Percentiles rank a stretch among this genome's conserved stretches.
phyloP scores from a whole-genome alignment of 2,888 invertebrate species.

The Amphimallon solstitiale region DNA sequence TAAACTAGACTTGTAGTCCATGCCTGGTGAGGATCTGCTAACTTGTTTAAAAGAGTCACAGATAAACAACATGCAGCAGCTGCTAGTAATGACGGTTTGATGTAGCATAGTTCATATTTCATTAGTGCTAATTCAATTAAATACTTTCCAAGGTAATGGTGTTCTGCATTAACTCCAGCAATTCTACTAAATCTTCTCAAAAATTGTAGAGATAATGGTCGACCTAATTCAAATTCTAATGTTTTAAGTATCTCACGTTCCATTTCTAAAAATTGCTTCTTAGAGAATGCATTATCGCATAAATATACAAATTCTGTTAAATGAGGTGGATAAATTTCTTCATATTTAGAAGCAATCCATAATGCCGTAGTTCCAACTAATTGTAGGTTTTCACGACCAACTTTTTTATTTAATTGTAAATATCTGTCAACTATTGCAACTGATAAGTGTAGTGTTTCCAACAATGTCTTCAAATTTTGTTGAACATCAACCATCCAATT shows the following conservation, averaged over 20 bases:
- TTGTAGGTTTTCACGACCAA: conserved; percentile 70
- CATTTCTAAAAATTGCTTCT: conserved; percentile 81
- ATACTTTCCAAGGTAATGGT: conserved; percentile 80
- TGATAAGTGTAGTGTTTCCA: conserved; percentile 91
- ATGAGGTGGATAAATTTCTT: conserved; percentile 91
- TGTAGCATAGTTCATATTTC: conserved; percentile 81
- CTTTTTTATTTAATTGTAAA: conserved; percentile 72
- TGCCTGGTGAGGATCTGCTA: conserved; percentile 62
- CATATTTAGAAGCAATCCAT: conserved; percentile 93
- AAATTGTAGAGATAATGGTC: conserved; percentile 90
- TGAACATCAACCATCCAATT: conserved; percentile 97
- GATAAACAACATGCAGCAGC: conserved; percentile 84
- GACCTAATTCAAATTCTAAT: conserved; percentile 83
- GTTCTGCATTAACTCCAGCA: conserved; percentile 69
- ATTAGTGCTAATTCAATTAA: conserved; percentile 86
- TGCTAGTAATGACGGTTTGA: conserved; percentile 85
- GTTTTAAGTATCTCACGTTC: conserved; percentile 81
- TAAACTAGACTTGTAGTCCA: conserved; percentile 82
- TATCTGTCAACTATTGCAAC: conserved; percentile 91
- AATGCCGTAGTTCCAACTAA: conserved; percentile 90
- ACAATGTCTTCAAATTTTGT: conserved; percentile 81
- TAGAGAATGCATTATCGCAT: conserved; percentile 87
- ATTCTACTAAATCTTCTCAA: conserved; percentile 78
- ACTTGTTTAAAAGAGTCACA: conserved; percentile 66
- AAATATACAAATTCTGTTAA: conserved; percentile 90